Evolutionary conservation across 2,888 invertebrate species (phyloP), one percentile per base, ranked within the genome.

Genomic region (Mamestra brassicae): DNA sequence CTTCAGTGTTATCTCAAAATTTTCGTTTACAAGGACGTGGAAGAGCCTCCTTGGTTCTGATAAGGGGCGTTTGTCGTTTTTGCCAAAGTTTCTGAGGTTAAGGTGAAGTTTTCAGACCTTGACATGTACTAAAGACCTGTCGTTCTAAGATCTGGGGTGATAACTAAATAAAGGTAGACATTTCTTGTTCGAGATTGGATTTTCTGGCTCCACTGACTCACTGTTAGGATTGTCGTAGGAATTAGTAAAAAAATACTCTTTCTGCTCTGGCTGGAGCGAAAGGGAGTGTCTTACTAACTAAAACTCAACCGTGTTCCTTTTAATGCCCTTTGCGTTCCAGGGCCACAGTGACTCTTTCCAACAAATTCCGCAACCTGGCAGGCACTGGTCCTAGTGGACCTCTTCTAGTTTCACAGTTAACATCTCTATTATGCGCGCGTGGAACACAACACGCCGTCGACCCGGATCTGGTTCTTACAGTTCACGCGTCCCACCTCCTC

Each of bases 1-100:
- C 54, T 66, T 78, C 57, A 66, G 54, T 70, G 68, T 76, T 86
- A 86, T 85, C 85, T 81, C 63, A 52, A 74, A 71, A 71, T 73
- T 69, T 74, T 63, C 55, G 63, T 65, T 76, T 72, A 34, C 45
- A 71, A 74, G 63, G 26, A 81, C 70, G 74, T 84, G 70, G 65
- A 50, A 74, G 84, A 38, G 61, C 26, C 74, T 73, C 50, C 58
- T 71, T 52, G 65, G n/a, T 62, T 34, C 52, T 65, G 82, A 86
- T 86, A 86, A 85, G 85, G 17, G 34, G 11, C 45, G 45, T 75
- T 74, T 73, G 62, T 65, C 61, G 72, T 84, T 57, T 71, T 58
- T 54, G 58, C 65, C 7, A 45, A 58, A 81, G 69, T 58, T 86
- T 86, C 55, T 50, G 38, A 62, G 71, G 36, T 52, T 69, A 45